Evolutionary conservation across 2,797 vertebrate species (phyloP).

Genomic region (Tarsius wallacei): DNA sequence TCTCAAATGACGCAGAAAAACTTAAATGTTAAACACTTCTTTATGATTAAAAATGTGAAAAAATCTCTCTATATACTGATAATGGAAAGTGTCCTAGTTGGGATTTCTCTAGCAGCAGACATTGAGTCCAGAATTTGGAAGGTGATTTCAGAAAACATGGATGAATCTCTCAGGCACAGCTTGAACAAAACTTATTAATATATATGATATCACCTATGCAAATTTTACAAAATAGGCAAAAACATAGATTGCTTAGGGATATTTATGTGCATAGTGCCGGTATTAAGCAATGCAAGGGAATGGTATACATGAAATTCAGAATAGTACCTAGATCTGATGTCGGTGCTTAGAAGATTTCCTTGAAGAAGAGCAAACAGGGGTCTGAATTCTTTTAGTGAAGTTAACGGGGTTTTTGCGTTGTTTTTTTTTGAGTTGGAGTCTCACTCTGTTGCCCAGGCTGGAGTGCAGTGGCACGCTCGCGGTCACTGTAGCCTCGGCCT

Average conservation of each 20-base stretch:
- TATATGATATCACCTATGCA: neutral
- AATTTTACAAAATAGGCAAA: neutral
- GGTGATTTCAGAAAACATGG: neutral
- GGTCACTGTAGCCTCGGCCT: too few relatives aligned
- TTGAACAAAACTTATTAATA: neutral
- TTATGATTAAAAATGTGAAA: neutral
- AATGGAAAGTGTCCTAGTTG: neutral
- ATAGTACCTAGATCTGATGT: neutral
- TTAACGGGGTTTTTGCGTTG: neutral
- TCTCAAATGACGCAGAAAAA: neutral
- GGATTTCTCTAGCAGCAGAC: neutral
- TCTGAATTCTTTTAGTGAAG: neutral
- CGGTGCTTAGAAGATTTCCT: neutral
- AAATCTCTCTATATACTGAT: neutral
- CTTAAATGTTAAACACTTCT: conserved; percentile 34
- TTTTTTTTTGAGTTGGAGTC: too few relatives aligned
- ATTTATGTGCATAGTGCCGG: neutral
- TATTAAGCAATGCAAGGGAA: neutral
- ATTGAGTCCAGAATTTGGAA: neutral
- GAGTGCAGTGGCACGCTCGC: too few relatives aligned
- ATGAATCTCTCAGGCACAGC: neutral
- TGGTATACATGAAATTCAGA: neutral
- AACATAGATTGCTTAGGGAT: neutral
- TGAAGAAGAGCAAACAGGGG: neutral
- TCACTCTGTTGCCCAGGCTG: too few relatives aligned